Conservation (phyloP, 2,113 vertebrate genomes). For the Elephas maximus region DNA sequence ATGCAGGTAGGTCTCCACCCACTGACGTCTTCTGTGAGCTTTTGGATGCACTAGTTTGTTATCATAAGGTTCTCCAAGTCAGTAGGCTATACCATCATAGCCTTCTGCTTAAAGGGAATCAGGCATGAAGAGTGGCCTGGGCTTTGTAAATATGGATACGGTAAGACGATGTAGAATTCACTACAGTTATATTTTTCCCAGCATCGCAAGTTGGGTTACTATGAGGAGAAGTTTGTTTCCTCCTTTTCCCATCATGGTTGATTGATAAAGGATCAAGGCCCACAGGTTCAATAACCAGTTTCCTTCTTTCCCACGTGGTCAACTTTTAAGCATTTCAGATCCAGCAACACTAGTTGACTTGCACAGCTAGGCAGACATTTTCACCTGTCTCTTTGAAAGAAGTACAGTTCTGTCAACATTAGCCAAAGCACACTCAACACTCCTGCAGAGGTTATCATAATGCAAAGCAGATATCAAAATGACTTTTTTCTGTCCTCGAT, state of each 20-base stretch:
- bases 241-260: neutral
- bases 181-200: neutral
- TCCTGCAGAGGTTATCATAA: constrained; percentile 65
- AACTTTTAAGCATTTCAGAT: neutral
- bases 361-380: constrained; percentile 2
- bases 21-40: neutral
- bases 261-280: neutral
- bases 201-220: neutral
- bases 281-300: neutral
- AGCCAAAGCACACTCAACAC: constrained; percentile 71
- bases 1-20: no score
- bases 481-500: constrained; percentile 62
- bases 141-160: neutral
- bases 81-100: neutral
- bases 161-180: neutral
- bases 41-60: neutral
- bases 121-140: neutral
- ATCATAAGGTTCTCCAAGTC: neutral
- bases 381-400: constrained; percentile 58
- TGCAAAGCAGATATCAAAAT: constrained; percentile 71
- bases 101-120: neutral
- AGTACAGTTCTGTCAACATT: constrained; percentile 67
- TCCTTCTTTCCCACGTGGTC: constrained; percentile 6
- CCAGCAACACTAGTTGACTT: neutral
- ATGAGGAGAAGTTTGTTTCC: neutral